Evolutionary conservation across 2,888 invertebrate genomes (phyloP).

Genomic region (Suillia variegata): DNA sequence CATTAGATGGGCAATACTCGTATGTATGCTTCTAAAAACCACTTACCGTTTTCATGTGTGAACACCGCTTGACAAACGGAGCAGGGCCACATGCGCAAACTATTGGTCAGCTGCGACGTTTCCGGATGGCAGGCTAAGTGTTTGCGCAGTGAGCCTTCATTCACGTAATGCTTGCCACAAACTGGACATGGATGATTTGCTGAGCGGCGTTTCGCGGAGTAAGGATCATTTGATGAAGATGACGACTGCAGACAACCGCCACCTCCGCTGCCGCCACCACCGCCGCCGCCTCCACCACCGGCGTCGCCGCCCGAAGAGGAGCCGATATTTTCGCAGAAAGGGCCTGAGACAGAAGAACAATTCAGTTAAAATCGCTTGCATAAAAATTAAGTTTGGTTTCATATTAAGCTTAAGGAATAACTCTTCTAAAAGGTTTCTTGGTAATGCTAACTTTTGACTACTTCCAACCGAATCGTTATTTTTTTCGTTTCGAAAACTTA

Average conservation of each 20-base stretch:
- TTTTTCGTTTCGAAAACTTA: too few species aligned
- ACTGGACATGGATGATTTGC: slow-evolving; percentile 95
- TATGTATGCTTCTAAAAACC: not conserved
- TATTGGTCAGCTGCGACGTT: slow-evolving; percentile 82
- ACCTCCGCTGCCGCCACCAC: too few species aligned
- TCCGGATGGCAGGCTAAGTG: slow-evolving; percentile 94
- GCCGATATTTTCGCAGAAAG: too few species aligned
- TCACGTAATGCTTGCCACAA: slow-evolving; percentile 94
- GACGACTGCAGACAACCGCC: slow-evolving; percentile 32
- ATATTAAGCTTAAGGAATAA: too few species aligned
- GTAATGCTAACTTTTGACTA: too few species aligned
- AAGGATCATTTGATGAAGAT: slow-evolving; percentile 69
- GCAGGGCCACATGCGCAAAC: slow-evolving; percentile 94
- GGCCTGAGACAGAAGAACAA: too few species aligned
- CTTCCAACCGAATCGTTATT: too few species aligned
- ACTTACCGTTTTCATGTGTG: slow-evolving; percentile 89
- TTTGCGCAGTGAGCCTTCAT: slow-evolving; percentile 90
- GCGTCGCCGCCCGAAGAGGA: slow-evolving; percentile 4
- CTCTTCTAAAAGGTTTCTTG: too few species aligned
- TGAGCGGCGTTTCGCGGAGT: slow-evolving; percentile 90
- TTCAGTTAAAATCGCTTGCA: too few species aligned
- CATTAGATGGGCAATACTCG: not conserved
- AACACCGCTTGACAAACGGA: slow-evolving; percentile 94
- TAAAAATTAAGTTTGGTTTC: too few species aligned
- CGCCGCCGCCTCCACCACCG: too few species aligned